Conservation (phyloP, 2,113 vertebrate species). For the Rhea pennata region DNA sequence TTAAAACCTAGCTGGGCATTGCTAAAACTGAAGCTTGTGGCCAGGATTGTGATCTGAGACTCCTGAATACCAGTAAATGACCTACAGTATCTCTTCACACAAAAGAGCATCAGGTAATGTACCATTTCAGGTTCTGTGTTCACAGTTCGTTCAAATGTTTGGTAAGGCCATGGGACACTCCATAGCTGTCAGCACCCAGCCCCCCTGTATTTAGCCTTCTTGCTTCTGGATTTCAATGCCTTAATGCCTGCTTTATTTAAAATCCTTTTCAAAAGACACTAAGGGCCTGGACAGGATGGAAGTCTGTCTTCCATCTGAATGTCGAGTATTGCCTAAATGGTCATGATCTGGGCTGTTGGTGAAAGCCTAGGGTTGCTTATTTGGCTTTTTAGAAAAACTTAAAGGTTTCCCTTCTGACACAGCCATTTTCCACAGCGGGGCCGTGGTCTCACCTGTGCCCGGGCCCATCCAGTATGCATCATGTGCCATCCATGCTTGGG, state of each 20-base stretch:
- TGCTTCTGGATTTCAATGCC: not conserved
- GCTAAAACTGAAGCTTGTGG: not conserved
- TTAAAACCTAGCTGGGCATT: not conserved
- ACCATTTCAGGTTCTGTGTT: not conserved
- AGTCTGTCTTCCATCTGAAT: not conserved
- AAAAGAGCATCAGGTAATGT: fast-evolving
- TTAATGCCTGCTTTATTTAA: not conserved
- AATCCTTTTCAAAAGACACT: too few relatives aligned
- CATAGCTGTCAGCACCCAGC: too few relatives aligned
- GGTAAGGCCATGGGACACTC: too few relatives aligned
- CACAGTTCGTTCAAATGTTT: fast-evolving
- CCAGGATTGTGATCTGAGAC: not conserved
- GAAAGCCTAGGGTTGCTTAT: not conserved
- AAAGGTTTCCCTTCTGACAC: not conserved
- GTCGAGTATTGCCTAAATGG: not conserved
- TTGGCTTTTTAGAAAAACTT: not conserved
- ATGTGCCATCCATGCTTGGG: not conserved
- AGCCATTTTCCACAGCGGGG: not conserved
- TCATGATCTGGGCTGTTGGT: not conserved
- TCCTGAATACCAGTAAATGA: not conserved
- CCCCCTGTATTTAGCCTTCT: not conserved
- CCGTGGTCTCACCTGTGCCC: not conserved
- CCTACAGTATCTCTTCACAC: not conserved
- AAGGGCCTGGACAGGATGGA: too few relatives aligned
- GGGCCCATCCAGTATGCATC: not conserved